A percentile compares a stretch with the other conserved stretches of the same genome.
phyloP scores from a whole-genome alignment of 2,888 invertebrate species.

The Halictus ligatus region DNA sequence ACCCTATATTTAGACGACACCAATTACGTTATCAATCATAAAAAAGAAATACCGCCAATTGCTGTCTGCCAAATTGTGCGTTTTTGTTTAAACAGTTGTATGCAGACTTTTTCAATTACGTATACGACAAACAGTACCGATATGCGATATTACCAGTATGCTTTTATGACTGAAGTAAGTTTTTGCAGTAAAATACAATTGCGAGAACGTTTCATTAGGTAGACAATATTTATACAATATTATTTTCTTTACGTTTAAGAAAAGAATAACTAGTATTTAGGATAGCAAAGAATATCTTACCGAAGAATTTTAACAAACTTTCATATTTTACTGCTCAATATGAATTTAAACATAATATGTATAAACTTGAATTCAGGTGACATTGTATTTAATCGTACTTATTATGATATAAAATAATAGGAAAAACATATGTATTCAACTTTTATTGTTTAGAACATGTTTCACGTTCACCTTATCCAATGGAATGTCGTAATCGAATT shows the following conservation, averaged over 20 bases:
- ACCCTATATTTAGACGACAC: neutral
- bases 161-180: neutral
- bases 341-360: neutral
- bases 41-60: neutral
- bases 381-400: neutral
- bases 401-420: neutral
- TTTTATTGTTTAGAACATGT: neutral
- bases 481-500: neutral
- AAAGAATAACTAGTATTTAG: neutral
- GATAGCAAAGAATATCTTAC: neutral
- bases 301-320: neutral
- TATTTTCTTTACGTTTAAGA: neutral
- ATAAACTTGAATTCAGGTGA: neutral
- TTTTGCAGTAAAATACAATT: neutral
- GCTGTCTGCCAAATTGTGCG: neutral
- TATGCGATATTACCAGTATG: neutral
- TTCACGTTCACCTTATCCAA: neutral
- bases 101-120: neutral
- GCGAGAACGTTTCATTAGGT: neutral
- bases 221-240: neutral
- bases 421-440: neutral
- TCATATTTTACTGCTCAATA: neutral
- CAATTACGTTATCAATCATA: neutral
- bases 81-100: neutral
- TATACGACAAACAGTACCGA: neutral